Conservation (phyloP, 2,113 vertebrate species). For the Dinomys branickii region DNA sequence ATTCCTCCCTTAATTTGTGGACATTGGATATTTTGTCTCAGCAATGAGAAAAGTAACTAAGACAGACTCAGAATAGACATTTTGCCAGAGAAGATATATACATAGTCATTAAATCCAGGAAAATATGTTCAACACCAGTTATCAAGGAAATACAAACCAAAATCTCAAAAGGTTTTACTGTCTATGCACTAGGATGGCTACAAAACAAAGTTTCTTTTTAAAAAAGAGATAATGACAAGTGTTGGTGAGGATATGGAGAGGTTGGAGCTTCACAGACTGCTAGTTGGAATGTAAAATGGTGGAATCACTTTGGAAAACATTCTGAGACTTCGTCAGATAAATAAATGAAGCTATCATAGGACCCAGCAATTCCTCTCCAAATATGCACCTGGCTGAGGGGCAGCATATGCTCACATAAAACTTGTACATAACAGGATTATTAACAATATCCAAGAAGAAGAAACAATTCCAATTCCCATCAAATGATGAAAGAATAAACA, state of each 20-base stretch:
- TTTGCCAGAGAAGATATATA: not conserved
- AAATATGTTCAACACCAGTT: not conserved
- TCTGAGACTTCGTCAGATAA: not conserved
- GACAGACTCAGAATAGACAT: not conserved
- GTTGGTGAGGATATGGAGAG: not conserved
- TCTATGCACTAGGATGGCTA: not conserved
- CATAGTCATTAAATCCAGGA: not conserved
- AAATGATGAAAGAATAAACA: not conserved
- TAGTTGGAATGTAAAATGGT: not conserved
- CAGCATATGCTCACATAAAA: not conserved
- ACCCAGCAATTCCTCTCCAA: not conserved
- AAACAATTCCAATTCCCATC: not conserved
- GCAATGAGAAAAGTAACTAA: not conserved
- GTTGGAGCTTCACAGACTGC: not conserved
- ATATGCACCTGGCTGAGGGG: not conserved
- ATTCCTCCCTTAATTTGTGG: not conserved
- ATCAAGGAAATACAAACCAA: not conserved
- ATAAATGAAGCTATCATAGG: not conserved
- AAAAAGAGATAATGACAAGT: not conserved
- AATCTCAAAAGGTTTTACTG: not conserved
- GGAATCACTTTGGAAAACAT: not conserved
- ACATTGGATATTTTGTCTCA: not conserved
- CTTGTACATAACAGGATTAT: not conserved
- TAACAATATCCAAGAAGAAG: not conserved
- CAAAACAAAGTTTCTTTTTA: not conserved